Percentiles rank a stretch among this genome's conserved stretches.
Conservation (phyloP, 2,797 vertebrate genomes). For the Enteromius afrohamiltoni region DNA sequence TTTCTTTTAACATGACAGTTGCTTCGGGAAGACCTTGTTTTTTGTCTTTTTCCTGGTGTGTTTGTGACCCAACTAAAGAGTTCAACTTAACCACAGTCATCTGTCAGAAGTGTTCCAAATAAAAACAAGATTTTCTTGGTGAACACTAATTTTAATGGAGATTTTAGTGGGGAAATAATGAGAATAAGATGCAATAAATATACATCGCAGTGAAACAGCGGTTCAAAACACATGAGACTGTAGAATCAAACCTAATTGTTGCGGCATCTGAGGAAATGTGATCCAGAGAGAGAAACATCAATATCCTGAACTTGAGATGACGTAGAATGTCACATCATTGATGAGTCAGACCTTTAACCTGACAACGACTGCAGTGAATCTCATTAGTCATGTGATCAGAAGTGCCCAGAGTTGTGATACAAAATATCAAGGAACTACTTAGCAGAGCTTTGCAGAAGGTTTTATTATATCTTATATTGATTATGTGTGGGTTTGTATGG, state of each 20-base stretch:
- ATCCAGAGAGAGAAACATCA: background rate
- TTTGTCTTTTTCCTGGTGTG: background rate
- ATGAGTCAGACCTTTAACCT: constrained; percentile 11
- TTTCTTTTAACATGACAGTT: background rate
- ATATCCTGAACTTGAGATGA: background rate
- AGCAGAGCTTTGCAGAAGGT: too few relatives aligned
- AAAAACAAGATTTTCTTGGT: constrained; percentile 1
- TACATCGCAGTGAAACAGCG: background rate
- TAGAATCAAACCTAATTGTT: background rate
- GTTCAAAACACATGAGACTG: background rate
- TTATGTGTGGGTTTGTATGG: background rate
- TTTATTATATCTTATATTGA: background rate
- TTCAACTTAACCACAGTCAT: background rate
- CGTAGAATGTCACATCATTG: background rate
- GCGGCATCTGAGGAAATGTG: background rate
- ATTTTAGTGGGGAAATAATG: background rate
- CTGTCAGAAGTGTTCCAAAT: background rate
- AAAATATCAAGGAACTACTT: background rate
- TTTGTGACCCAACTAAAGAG: background rate
- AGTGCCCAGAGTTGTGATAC: too few relatives aligned
- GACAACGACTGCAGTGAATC: background rate
- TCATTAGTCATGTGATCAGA: background rate
- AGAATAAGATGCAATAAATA: constrained; percentile 18
- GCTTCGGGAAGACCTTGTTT: too few relatives aligned
- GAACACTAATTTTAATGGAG: background rate